Conservation (phyloP, 37 sponge, comb jelly and placozoan genomes). For the Cladorhizidae sp. region DNA sequence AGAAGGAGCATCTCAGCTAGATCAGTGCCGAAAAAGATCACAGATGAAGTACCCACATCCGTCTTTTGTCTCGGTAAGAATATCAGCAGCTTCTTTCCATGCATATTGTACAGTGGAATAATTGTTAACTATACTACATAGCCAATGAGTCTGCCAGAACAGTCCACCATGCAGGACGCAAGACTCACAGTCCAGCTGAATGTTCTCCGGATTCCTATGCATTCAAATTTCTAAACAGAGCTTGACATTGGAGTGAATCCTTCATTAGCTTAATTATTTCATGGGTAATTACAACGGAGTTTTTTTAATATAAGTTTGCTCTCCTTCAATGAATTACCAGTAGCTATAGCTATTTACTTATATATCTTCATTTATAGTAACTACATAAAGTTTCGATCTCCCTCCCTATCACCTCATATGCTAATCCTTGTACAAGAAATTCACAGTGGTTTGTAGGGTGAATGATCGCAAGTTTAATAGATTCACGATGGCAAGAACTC, state of each 20-base stretch:
- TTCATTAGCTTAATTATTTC: conserved; percentile 71
- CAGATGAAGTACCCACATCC: conserved; percentile 41
- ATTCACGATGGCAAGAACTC: conserved; percentile 43
- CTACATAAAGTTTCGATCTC: conserved; percentile 49
- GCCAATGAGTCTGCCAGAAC: no score
- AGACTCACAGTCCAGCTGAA: conserved; percentile 50
- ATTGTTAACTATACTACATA: no score
- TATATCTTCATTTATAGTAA: conserved; percentile 16
- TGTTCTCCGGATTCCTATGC: conserved; percentile 11
- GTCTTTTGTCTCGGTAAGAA: conserved; percentile 52
- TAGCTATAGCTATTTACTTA: conserved; percentile 15
- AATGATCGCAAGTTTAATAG: conserved; percentile 10
- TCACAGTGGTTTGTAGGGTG: conserved; percentile 39
- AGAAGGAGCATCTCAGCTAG: conserved; percentile 7
- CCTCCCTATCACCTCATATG: conserved; percentile 52
- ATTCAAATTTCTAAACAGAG: conserved; percentile 42
- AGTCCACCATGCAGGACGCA: conserved; percentile 68
- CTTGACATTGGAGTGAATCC: conserved; percentile 60
- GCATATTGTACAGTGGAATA: conserved; percentile 23
- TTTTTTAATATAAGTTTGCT: conserved; percentile 50
- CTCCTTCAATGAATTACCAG: conserved; percentile 46
- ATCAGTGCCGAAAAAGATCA: conserved; percentile 32
- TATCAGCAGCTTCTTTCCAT: conserved; percentile 57
- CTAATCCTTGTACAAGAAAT: conserved; percentile 61
- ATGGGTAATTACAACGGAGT: conserved; percentile 2